Evolutionary conservation across 2,797 vertebrate species (phyloP), one percentile per base, ranked within the genome.

Genomic region (Onychomys arenicola): DNA sequence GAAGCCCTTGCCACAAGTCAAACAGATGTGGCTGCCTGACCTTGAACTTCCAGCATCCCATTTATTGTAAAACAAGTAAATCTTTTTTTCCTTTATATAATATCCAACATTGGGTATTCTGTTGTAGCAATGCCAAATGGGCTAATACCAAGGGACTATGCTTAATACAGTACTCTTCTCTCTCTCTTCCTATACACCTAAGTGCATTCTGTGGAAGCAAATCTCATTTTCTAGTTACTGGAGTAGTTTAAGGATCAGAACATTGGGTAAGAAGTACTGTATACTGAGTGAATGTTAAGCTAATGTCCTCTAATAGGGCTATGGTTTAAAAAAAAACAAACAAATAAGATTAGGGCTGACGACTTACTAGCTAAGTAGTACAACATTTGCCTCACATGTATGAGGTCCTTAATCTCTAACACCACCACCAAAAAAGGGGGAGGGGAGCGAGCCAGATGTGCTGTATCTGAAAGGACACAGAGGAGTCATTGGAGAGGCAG

Each of bases 171-270:
- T 23, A 43, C 1, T 27, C 46, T 57, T 71, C 77, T 86, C 43
- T 88, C 43, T 87, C 46, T 88, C 69, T 85, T 76, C 65, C 69
- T 87, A 3, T 29, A 25, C 23, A 21, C 46, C 21, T 55, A 73
- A 90, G 46, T 12, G 32, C 27, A 77, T 81, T 88, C 59, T 90
- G 11, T 49, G 17, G 84, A 71, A 82, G 89, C 19, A 81, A 94
- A 96, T 61, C 65, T 91, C 17, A 59, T 89, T 94, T 89, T 63
- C 69, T 17, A 71, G 16, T 95, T 90, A 71, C 23, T 93, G 32
- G 29, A 94, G 43, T 23, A 93, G 61, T 23, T 78, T 17, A 71
- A 13, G 75, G 27, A 46, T 73, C 57, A 90, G 76, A 80, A 49
- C 17, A 90, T 34, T 16, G 77, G 25, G 34, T 76, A 43, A 89